These are phyloP conservation scores for Endomychus coccineus DNA, from an alignment of 2,888 invertebrate genomes.

Conservation along the genomic window DNA sequence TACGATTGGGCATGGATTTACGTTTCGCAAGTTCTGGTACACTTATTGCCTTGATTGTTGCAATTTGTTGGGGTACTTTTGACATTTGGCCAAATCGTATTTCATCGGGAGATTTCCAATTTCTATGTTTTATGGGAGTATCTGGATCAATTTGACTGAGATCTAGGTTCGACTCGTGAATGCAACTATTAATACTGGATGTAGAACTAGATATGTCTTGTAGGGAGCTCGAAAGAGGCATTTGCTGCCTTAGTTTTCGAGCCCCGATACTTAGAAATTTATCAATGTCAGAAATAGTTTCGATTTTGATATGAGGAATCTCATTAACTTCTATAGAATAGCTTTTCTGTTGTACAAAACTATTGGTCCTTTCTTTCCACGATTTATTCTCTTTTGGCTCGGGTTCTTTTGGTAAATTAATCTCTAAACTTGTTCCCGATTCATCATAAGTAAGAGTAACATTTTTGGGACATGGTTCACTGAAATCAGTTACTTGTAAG, in stretches of 20 bases:
- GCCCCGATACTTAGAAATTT: slow-evolving; percentile 35
- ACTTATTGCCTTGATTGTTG: slow-evolving; percentile 42
- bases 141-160: slow-evolving; percentile 37
- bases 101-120: slow-evolving; percentile 65
- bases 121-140: slow-evolving; percentile 43
- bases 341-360: slow-evolving; percentile 37
- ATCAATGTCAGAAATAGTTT: slow-evolving; percentile 30
- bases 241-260: slow-evolving; percentile 31
- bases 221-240: slow-evolving; percentile 33
- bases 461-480: slow-evolving; percentile 40
- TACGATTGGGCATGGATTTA: slow-evolving; percentile 20
- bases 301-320: slow-evolving; percentile 28
- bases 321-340: slow-evolving; percentile 38
- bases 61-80: slow-evolving; percentile 62
- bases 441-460: slow-evolving; percentile 43
- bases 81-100: slow-evolving; percentile 61
- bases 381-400: slow-evolving; percentile 19
- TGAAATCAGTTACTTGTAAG: slow-evolving; percentile 42
- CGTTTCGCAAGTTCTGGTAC: slow-evolving; percentile 34
- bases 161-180: slow-evolving; percentile 41
- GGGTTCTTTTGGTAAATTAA: slow-evolving; percentile 11
- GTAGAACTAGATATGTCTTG: slow-evolving; percentile 43
- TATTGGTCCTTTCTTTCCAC: slow-evolving; percentile 29
- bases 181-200: slow-evolving; percentile 40
- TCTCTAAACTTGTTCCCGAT: slow-evolving; percentile 32